Percentiles rank a stretch among this genome's conserved stretches.
Evolutionary conservation across 2,113 vertebrate genomes (phyloP).

Genomic region (Istiophorus platypterus): DNA sequence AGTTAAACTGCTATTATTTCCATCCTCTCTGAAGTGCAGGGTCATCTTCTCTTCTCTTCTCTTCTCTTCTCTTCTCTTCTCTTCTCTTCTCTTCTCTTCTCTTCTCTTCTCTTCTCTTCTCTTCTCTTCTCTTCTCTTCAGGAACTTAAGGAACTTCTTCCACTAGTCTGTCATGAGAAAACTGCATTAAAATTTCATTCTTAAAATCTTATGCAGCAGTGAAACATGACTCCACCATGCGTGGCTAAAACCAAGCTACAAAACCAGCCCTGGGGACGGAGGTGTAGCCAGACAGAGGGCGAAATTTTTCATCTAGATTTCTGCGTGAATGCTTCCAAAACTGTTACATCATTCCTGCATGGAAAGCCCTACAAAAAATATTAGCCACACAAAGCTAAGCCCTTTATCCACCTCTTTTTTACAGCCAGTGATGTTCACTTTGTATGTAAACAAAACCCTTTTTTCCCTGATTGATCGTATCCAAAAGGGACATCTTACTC

Average conservation of each 20-base stretch:
- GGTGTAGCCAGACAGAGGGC: background rate
- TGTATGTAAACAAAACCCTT: background rate
- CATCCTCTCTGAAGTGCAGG: conserved; percentile 6
- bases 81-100: background rate
- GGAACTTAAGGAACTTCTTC: background rate
- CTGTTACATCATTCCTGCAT: conserved; percentile 15
- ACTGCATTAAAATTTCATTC: conserved; percentile 28
- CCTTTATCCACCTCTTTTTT: background rate
- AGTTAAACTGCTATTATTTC: conserved; percentile 45
- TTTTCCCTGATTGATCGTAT: conserved; percentile 10
- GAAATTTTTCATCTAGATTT: background rate
- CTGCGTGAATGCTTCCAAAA: background rate
- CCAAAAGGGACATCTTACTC: background rate
- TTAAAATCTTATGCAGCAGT: background rate
- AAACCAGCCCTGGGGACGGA: conserved; percentile 12
- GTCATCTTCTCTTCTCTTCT: conserved; percentile 10
- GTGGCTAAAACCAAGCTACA: background rate
- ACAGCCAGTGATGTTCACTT: conserved; percentile 4
- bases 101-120: conserved; percentile 14
- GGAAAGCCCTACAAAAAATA: background rate
- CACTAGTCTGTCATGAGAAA: conserved; percentile 16
- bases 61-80: background rate
- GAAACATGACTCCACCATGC: conserved; percentile 16
- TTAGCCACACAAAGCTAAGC: conserved; percentile 2
- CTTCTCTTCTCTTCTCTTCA: background rate